Conservation (phyloP, 2,797 vertebrate genomes). For the Pipistrellus pygmaeus region DNA sequence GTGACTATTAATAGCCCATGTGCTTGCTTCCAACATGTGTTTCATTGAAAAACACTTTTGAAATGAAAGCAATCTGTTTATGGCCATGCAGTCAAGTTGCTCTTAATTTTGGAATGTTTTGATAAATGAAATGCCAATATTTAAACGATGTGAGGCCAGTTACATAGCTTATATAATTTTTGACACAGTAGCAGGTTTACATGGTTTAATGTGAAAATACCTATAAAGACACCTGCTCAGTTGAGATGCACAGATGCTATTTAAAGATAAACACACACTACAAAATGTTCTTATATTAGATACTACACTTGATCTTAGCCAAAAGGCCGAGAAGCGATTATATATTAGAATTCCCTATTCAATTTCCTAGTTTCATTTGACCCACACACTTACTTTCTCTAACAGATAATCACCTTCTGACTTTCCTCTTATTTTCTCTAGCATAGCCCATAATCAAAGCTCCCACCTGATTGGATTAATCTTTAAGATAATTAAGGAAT, state of each 20-base stretch:
- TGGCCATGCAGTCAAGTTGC: background rate
- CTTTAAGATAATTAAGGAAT: background rate
- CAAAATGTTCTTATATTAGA: too few relatives aligned
- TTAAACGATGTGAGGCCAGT: background rate
- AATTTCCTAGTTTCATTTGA: background rate
- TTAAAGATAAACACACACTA: too few relatives aligned
- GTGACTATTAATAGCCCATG: background rate
- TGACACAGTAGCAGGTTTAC: background rate
- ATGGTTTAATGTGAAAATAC: background rate
- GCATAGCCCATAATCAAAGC: background rate
- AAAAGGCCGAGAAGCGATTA: too few relatives aligned
- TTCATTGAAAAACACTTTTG: conserved; percentile 21
- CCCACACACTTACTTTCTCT: background rate
- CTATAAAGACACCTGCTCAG: conserved; percentile 13
- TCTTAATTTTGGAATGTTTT: conserved; percentile 1
- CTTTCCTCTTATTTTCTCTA: background rate
- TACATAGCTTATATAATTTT: background rate
- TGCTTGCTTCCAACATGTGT: background rate
- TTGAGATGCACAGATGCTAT: background rate
- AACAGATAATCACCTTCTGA: background rate
- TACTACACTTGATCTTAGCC: too few relatives aligned
- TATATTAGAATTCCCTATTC: background rate
- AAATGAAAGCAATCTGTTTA: background rate
- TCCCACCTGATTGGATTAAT: background rate
- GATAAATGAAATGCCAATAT: background rate